These are phyloP conservation scores for Diadema setosum DNA, from an alignment of 35 echinoderm and acorn worm genomes.

Conservation along the genomic window DNA sequence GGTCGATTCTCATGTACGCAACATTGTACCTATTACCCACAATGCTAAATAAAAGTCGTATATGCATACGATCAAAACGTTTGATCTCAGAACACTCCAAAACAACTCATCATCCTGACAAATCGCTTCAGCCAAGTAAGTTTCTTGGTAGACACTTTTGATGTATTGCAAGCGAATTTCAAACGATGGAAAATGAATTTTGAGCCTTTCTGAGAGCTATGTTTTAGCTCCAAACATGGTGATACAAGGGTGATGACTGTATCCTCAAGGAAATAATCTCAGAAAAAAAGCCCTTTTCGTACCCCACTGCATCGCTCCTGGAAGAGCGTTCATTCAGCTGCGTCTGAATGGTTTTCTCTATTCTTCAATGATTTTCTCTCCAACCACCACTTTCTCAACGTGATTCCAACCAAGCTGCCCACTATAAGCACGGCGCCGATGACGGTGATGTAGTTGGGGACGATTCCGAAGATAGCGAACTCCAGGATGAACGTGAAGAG, in stretches of 20 bases:
- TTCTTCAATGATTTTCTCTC: neutral
- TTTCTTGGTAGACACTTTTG: too few relatives aligned
- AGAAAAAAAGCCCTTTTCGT: neutral
- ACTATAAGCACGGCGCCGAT: neutral
- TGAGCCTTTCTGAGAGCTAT: too few relatives aligned
- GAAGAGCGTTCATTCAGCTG: neutral
- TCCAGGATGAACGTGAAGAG: neutral
- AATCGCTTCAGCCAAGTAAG: too few relatives aligned
- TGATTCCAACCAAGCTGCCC: neutral
- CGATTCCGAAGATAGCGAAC: neutral
- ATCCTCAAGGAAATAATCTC: neutral
- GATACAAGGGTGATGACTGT: neutral
- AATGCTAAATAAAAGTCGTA: too few relatives aligned
- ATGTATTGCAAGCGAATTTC: too few relatives aligned
- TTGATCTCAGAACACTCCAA: too few relatives aligned
- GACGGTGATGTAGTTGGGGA: neutral
- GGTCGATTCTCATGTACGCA: too few relatives aligned
- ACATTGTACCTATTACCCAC: too few relatives aligned
- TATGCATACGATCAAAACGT: too few relatives aligned
- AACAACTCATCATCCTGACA: too few relatives aligned
- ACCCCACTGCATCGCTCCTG: neutral
- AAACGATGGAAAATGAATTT: too few relatives aligned
- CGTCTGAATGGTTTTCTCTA: neutral
- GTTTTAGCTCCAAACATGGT: too few relatives aligned
- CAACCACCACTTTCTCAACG: neutral